Percentiles rank a stretch among this genome's conserved stretches.
phyloP scores from a whole-genome alignment of 2,888 invertebrate species.

The Ferrisia virgata region DNA sequence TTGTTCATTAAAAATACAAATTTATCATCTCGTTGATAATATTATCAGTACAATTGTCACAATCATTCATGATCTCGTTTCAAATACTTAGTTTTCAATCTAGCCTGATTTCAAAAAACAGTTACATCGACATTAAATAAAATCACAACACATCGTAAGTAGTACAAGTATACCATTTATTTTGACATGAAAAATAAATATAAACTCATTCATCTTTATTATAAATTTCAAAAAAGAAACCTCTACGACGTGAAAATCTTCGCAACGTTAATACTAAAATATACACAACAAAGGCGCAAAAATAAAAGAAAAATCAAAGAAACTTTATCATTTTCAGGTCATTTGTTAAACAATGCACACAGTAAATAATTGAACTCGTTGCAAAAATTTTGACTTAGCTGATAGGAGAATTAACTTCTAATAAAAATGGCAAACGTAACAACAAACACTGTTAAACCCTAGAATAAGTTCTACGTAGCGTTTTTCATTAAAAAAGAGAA shows the following conservation, averaged over 20 bases:
- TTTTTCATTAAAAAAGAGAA: not conserved
- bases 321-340: not conserved
- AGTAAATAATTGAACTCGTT: conserved; percentile 1
- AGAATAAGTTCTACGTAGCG: conserved; percentile 15
- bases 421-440: conserved; percentile 34
- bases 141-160: conserved; percentile 1
- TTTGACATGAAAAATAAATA: conserved; percentile 42
- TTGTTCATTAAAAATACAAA: not conserved
- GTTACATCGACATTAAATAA: not conserved
- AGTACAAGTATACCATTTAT: conserved; percentile 40
- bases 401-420: conserved; percentile 31
- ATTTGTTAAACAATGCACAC: not conserved
- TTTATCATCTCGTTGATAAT: not conserved
- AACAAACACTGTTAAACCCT: conserved; percentile 31
- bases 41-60: not conserved
- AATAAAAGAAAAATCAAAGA: not conserved
- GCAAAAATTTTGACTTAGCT: conserved; percentile 33
- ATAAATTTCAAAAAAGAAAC: conserved; percentile 27
- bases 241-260: conserved; percentile 23
- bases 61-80: not conserved
- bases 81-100: too few relatives aligned
- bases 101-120: not conserved
- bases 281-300: conserved; percentile 4
- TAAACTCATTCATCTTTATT: not conserved
- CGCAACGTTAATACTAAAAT: conserved; percentile 10